These are phyloP conservation scores for Montipora efflorescens DNA, from an alignment of 64 coral and sea anemone species.

Conservation along the genomic window DNA sequence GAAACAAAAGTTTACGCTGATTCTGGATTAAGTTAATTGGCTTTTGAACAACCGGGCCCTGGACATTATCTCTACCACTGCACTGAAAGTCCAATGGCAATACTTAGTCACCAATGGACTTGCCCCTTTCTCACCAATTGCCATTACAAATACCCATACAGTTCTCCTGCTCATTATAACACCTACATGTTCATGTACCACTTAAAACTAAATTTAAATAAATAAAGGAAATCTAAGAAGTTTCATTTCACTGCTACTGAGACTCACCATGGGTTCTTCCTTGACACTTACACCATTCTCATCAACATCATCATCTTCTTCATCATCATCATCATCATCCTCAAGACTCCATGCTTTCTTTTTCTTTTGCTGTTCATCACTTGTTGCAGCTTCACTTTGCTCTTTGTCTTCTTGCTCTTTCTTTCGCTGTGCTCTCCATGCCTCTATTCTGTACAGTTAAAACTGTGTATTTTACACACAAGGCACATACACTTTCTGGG, in stretches of 20 bases:
- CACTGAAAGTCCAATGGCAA: no score
- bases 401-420: constrained; percentile 75
- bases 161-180: neutral
- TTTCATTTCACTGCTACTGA: neutral
- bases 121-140: no score
- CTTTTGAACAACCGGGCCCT: no score
- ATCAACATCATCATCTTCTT: constrained; percentile 20
- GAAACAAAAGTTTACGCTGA: no score
- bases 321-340: constrained; percentile 94
- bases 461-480: no score
- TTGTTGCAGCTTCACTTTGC: constrained; percentile 12
- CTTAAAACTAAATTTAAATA: neutral
- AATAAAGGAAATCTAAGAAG: neutral
- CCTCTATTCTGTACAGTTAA: constrained; percentile 62
- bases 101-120: no score
- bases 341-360: constrained; percentile 89
- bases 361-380: constrained; percentile 50
- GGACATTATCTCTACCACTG: no score
- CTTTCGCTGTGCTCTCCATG: constrained; percentile 83
- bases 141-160: neutral
- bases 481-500: no score
- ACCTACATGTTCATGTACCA: no score
- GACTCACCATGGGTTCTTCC: constrained; percentile 24
- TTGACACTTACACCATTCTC: constrained; percentile 9
- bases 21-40: no score